Evolutionary conservation across 2,888 invertebrate species (phyloP).

Genomic region (Metallyticus violacea): DNA sequence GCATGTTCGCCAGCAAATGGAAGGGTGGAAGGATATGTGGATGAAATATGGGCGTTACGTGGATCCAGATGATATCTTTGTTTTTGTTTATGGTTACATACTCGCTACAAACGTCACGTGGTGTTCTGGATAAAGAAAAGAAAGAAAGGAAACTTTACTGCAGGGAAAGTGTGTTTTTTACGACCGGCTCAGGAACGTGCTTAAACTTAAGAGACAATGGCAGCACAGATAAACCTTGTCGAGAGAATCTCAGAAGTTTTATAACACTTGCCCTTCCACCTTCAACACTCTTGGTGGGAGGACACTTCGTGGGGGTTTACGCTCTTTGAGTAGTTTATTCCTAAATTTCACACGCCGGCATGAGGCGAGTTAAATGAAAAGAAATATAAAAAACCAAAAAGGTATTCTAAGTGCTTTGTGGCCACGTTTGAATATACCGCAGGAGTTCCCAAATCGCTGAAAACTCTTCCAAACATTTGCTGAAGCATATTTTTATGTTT

Average conservation of each 20-base stretch:
- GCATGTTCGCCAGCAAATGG: background rate
- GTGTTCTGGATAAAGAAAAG: background rate
- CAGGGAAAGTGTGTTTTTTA: background rate
- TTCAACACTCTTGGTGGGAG: background rate
- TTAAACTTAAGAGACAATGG: background rate
- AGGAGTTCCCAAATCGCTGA: background rate
- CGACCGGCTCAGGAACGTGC: background rate
- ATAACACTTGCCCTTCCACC: background rate
- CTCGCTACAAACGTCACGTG: background rate
- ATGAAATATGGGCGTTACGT: background rate
- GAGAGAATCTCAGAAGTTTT: background rate
- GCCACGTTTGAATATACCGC: background rate
- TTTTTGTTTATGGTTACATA: background rate
- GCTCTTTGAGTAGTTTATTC: background rate
- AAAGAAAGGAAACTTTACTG: background rate
- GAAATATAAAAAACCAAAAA: background rate
- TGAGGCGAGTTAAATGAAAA: background rate
- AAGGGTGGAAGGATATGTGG: background rate
- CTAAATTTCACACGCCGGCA: background rate
- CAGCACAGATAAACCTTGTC: background rate
- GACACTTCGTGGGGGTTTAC: background rate
- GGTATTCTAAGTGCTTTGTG: background rate
- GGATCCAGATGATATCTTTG: background rate
- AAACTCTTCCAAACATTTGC: too few species aligned
- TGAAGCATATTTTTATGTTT: background rate